Base-by-base conservation (phyloP, 2,113 vertebrate genomes). In the Cynopterus brachyotis region DNA sequence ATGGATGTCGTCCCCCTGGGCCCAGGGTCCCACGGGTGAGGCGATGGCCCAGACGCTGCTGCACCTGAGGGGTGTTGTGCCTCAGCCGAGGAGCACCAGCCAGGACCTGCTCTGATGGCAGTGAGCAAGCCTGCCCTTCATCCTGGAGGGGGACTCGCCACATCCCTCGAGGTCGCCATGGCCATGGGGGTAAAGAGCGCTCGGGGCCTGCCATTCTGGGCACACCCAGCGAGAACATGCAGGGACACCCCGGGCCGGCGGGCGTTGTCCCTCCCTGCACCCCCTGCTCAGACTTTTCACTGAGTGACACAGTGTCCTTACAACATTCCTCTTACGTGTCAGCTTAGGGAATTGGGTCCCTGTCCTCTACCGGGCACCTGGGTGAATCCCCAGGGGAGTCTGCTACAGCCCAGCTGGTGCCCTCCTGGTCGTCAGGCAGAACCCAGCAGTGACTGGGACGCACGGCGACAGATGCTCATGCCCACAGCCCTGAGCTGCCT, bases 1-100 rank as follows among this genome's bases (percentile, higher is more conserved):
- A 0, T 3, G 28, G 24, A 15, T 0, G 0, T 45, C 7, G 0
- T 17, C 42, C 7, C 22, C 26, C 3, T 1, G 30, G 40, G 19
- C 57, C 47, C 47, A 3, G 60, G 15, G 30, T 22, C 66, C 57
- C 17, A 0, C 3, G 0, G 45, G 59, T 0, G 17, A n/a, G 13
- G 30, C 75, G 75, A 3, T 32, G 22, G 32, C 47, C 59, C 15
- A 17, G 0, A 0, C 15, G 22, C 8, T 0, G 1, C 22, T 60
- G 40, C 1, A 35, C 22, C 70, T 12, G 8, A 5, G 55, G 32
- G 12, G 26, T 37, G 13, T 12, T 11, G 17, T 9, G 40, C 37
- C 30, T n/a, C 22, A 3, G 22, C 15, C 28, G 13, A 6, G 60
- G 60, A 13, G 22, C 55, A 4, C 11, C 13, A 3, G 57, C 55